A percentile compares a stretch with the other conserved stretches of the same genome.
These are phyloP conservation scores for Cacatua alba DNA, from an alignment of 2,113 vertebrate species.

Conservation along the genomic window DNA sequence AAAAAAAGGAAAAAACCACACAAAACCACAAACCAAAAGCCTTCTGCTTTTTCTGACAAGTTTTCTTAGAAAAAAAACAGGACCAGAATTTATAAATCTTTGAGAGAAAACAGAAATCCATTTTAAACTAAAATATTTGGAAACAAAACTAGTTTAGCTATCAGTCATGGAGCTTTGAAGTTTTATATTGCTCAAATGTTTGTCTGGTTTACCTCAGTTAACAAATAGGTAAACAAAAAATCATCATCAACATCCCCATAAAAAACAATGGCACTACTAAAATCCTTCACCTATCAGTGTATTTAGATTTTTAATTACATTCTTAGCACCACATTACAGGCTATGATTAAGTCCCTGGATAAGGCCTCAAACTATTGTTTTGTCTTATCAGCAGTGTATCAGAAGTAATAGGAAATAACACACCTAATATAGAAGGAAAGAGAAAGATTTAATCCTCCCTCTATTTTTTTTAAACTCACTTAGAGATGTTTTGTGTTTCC, in stretches of 20 bases:
- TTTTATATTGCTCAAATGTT: background rate
- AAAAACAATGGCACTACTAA: background rate
- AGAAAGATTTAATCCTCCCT: background rate
- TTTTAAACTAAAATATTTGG: background rate
- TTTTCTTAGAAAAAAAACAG: background rate
- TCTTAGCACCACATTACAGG: background rate
- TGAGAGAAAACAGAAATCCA: background rate
- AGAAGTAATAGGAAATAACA: background rate
- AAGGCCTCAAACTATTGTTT: constrained; percentile 1
- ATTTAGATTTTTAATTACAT: constrained; percentile 26
- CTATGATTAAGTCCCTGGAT: background rate
- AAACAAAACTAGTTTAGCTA: background rate
- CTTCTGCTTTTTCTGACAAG: background rate
- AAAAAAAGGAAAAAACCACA: background rate
- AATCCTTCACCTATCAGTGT: background rate
- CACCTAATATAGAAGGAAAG: background rate
- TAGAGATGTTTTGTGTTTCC: background rate
- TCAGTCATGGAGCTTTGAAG: background rate
- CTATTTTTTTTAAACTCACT: background rate
- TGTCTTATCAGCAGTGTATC: background rate
- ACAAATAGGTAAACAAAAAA: background rate
- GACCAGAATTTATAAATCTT: background rate
- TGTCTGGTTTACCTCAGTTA: background rate
- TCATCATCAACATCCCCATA: background rate
- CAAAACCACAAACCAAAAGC: background rate